Percentiles rank a stretch among this genome's conserved stretches.
phyloP scores from a whole-genome alignment of 1,140 invertebrate species.

The Ips nitidus region DNA sequence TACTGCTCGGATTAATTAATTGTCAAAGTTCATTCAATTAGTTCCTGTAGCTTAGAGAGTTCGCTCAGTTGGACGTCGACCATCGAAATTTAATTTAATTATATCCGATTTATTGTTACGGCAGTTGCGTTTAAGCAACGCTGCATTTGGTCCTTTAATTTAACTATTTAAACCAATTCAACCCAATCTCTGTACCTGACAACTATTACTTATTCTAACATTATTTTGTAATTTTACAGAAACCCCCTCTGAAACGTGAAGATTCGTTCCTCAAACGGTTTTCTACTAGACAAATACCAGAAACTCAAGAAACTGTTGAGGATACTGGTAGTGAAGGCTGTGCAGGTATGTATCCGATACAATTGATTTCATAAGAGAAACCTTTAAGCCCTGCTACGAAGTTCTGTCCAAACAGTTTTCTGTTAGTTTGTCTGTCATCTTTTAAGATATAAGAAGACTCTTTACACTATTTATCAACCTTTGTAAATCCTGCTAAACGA shows the following conservation, averaged over 20 bases:
- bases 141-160: too few species aligned
- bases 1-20: not conserved
- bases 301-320: slow-evolving; percentile 79
- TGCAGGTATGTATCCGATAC: slow-evolving; percentile 46
- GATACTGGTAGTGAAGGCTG: slow-evolving; percentile 69
- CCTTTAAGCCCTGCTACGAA: not conserved
- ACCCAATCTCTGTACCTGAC: too few species aligned
- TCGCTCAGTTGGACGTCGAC: too few species aligned
- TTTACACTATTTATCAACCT: too few species aligned
- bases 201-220: too few species aligned
- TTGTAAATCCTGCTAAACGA: too few species aligned
- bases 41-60: not conserved
- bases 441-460: not conserved
- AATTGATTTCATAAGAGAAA: slow-evolving; percentile 27
- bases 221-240: slow-evolving; percentile 53
- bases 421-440: not conserved
- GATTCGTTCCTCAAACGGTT: slow-evolving; percentile 94
- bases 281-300: slow-evolving; percentile 86
- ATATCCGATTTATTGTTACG: too few species aligned
- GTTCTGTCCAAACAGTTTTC: not conserved
- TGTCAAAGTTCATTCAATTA: not conserved
- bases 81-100: too few species aligned
- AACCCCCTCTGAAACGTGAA: slow-evolving; percentile 85
- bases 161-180: too few species aligned
- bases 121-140: too few species aligned